A percentile compares a stretch with the other conserved stretches of the same genome.
phyloP scores from a whole-genome alignment of 2,888 invertebrate species.

The Drosophila percnosoma region DNA sequence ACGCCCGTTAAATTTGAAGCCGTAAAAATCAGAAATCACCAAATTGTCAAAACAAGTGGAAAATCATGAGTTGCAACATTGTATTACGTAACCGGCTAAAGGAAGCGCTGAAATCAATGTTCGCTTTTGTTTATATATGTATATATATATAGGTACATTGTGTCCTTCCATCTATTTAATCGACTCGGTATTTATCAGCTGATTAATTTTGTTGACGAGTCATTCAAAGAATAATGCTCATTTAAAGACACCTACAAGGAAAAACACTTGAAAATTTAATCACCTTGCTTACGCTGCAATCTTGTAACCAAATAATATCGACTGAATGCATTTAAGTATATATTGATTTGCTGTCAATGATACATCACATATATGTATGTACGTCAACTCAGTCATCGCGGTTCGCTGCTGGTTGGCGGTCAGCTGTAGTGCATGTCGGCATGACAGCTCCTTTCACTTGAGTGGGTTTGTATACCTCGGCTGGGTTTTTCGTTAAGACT shows the following conservation, averaged over 20 bases:
- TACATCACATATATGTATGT: constrained; percentile 56
- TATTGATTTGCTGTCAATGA: constrained; percentile 66
- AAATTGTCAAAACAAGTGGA: constrained; percentile 78
- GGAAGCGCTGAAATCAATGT: constrained; percentile 49
- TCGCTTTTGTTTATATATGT: neutral
- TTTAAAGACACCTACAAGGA: neutral
- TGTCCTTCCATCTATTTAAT: neutral
- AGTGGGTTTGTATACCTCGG: constrained; percentile 59
- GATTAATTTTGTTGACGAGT: neutral
- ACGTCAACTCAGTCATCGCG: constrained; percentile 36
- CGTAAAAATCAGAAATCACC: constrained; percentile 56
- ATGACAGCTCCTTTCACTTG: constrained; percentile 56
- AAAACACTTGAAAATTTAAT: neutral
- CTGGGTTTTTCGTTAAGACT: constrained; percentile 61
- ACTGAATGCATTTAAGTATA: constrained; percentile 54
- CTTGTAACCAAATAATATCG: constrained; percentile 18
- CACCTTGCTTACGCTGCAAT: neutral
- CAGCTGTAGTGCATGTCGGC: constrained; percentile 3
- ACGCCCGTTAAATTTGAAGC: constrained; percentile 66
- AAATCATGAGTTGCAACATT: constrained; percentile 69
- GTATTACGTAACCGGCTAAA: constrained; percentile 53
- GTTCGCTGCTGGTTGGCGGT: constrained; percentile 18
- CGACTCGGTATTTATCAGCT: neutral
- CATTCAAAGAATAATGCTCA: neutral
- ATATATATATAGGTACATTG: no score